Conservation (phyloP, 1,140 invertebrate species). For the Brachionus rotundiformis region DNA sequence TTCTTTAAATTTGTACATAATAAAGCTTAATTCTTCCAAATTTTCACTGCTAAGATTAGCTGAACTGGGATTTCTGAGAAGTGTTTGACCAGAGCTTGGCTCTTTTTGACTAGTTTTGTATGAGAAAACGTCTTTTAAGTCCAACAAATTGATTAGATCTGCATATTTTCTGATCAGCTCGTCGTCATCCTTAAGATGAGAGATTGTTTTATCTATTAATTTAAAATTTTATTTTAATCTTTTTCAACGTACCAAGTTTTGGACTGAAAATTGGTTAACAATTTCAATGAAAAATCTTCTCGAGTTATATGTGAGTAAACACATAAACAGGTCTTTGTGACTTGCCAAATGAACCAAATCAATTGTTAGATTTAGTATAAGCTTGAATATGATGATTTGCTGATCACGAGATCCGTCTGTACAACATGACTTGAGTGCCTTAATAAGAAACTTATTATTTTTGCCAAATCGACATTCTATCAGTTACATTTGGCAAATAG, state of each 20-base stretch:
- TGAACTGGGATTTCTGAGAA: not conserved
- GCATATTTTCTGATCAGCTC: slow-evolving; percentile 43
- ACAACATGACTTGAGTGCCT: slow-evolving; percentile 35
- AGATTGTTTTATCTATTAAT: not conserved
- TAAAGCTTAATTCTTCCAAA: not conserved
- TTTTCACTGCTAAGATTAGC: slow-evolving; percentile 2
- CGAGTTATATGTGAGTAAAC: slow-evolving; percentile 33
- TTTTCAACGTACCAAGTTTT: not conserved
- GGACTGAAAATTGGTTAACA: slow-evolving; percentile 29
- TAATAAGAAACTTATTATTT: not conserved
- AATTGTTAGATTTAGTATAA: slow-evolving; percentile 29
- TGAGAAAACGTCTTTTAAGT: slow-evolving; percentile 30
- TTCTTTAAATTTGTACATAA: slow-evolving; percentile 47
- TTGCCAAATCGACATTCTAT: not conserved
- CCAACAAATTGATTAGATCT: slow-evolving; percentile 35
- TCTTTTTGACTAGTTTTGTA: slow-evolving; percentile 42
- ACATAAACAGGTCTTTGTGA: slow-evolving; percentile 43
- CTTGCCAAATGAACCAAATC: slow-evolving; percentile 37
- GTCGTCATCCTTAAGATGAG: not conserved
- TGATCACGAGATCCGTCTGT: not conserved
- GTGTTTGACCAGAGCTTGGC: not conserved
- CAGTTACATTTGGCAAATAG: slow-evolving; percentile 50
- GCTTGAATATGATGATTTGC: slow-evolving; percentile 23
- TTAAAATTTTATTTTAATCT: not conserved
- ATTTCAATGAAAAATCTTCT: slow-evolving; percentile 51